phyloP scores from a whole-genome alignment of 2,113 vertebrate species.

The Scalopus aquaticus region DNA sequence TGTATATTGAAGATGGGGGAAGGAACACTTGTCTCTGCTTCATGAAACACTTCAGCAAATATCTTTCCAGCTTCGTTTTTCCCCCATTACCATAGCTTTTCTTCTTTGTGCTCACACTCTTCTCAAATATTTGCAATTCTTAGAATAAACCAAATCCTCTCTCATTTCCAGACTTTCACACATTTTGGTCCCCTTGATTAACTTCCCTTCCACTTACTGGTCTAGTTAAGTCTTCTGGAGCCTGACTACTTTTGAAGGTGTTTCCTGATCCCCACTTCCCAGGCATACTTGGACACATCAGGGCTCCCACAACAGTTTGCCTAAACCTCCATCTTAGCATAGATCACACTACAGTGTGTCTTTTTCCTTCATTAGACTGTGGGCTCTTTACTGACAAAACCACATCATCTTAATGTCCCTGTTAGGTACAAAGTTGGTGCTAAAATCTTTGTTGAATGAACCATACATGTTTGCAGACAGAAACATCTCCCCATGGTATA shows the following conservation, averaged over 20 bases:
- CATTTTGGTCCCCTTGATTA: neutral
- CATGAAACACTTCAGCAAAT: neutral
- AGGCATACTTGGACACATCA: neutral
- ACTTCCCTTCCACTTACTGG: neutral
- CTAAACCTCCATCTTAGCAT: neutral
- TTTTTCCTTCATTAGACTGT: neutral
- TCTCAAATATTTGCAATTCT: neutral
- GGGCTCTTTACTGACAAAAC: neutral
- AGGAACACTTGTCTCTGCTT: neutral
- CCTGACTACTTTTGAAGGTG: neutral
- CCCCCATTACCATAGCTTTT: neutral
- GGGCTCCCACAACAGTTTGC: neutral
- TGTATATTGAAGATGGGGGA: neutral
- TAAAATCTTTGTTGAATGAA: conserved; percentile 2
- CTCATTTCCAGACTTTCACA: conserved; percentile 4
- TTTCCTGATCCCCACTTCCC: neutral
- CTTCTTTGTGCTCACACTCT: neutral
- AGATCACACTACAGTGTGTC: neutral
- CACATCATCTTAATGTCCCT: neutral
- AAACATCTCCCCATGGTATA: neutral
- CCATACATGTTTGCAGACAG: neutral
- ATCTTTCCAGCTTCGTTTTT: neutral
- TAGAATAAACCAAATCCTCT: neutral
- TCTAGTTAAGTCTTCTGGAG: neutral
- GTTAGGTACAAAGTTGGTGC: neutral